phyloP scores from a whole-genome alignment of 2,888 invertebrate species.

The Oscheius sp. region DNA sequence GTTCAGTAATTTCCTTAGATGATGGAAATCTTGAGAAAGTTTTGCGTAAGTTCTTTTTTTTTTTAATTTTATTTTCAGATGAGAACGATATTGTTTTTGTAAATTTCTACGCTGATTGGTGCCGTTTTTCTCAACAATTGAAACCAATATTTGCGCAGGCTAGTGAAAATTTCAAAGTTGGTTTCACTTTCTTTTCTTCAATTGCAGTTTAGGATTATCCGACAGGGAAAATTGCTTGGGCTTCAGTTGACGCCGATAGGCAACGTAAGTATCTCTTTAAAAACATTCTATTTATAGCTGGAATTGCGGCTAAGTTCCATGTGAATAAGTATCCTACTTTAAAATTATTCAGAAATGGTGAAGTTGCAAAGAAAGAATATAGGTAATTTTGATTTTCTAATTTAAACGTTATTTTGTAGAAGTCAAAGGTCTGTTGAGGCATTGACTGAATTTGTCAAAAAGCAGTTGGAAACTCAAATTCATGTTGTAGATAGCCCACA shows the following conservation, averaged over 20 bases:
- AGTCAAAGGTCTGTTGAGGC: conserved; percentile 89
- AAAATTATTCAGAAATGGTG: conserved; percentile 81
- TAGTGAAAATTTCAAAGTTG: conserved; percentile 80
- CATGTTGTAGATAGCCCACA: conserved; percentile 80
- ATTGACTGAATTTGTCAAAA: conserved; percentile 85
- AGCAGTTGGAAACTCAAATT: conserved; percentile 86
- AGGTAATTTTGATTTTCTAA: conserved; percentile 43
- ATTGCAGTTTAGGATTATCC: conserved; percentile 71
- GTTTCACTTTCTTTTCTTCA: conserved; percentile 5
- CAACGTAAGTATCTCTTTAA: conserved; percentile 79
- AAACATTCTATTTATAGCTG: conserved; percentile 72
- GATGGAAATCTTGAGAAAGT: conserved; percentile 43
- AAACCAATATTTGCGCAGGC: conserved; percentile 96
- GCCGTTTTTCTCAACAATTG: conserved; percentile 94
- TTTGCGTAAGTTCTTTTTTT: conserved; percentile 39
- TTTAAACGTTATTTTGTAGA: conserved; percentile 40
- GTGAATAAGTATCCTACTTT: conserved; percentile 98
- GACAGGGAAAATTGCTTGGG: conserved; percentile 86
- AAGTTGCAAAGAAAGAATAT: conserved; percentile 73
- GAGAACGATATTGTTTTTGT: conserved; percentile 92
- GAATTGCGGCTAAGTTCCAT: conserved; percentile 88
- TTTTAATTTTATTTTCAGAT: conserved; percentile 46
- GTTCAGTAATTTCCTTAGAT: conserved; percentile 37
- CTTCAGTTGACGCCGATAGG: conserved; percentile 94
- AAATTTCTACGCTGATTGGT: conserved; percentile 99